phyloP scores from a whole-genome alignment of 2,888 invertebrate species.

The Drosophila anomalipes region DNA sequence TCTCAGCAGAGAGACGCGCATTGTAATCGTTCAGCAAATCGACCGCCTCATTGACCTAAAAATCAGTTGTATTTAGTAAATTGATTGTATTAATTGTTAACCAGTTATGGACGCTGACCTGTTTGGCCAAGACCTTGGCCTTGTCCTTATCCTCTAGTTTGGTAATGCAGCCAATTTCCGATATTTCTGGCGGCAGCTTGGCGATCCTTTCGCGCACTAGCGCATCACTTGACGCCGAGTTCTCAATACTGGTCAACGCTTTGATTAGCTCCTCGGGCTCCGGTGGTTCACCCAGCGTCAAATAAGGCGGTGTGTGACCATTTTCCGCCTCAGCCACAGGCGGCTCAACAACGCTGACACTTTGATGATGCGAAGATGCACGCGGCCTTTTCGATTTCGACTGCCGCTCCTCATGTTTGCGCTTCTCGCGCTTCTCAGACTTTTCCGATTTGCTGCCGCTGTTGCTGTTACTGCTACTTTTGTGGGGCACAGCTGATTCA shows the following conservation, averaged over 20 bases:
- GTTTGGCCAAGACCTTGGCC: conserved; percentile 91
- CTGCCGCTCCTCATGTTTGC: conserved; percentile 82
- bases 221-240: conserved; percentile 98
- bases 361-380: conserved; percentile 81
- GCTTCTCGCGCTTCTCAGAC: conserved; percentile 81
- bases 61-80: background rate
- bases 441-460: conserved; percentile 50
- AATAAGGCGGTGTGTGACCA: conserved; percentile 91
- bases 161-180: conserved; percentile 93
- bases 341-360: conserved; percentile 26
- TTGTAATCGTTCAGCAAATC: conserved; percentile 95
- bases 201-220: conserved; percentile 96
- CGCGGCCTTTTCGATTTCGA: conserved; percentile 74
- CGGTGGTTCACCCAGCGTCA: conserved; percentile 93
- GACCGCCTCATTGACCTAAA: conserved; percentile 91
- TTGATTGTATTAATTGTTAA: background rate
- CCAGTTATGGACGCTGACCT: conserved; percentile 86
- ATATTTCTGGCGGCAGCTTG: conserved; percentile 96
- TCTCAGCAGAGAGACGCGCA: conserved; percentile 92
- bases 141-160: conserved; percentile 94
- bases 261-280: conserved; percentile 97
- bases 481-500: conserved; percentile 34
- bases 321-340: conserved; percentile 86
- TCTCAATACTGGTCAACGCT: conserved; percentile 93
- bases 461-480: conserved; percentile 19